Evolutionary conservation across 2,888 invertebrate genomes (phyloP), one percentile per base, ranked within the genome.

Genomic region (Cantharis flavilabris): DNA sequence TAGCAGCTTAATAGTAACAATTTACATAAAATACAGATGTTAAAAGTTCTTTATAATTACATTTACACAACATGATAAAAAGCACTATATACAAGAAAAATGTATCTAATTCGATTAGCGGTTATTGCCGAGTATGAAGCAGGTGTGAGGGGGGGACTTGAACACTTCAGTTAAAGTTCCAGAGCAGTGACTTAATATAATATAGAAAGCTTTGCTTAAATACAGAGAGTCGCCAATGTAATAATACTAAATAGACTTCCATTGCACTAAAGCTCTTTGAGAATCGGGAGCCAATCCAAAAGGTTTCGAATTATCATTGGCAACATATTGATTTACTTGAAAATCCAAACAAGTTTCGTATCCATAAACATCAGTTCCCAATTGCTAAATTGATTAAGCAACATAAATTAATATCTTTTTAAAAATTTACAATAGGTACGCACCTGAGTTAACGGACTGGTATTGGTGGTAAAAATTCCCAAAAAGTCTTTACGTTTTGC

Each of bases 371-470:
- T 95, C 94, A 0, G 90, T 91, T 14, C 94, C 95, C 30, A 97
- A 91, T 94, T 97, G 96, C 94, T 96, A 89, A 75, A 89, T 89
- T 23, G n/a, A 33, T 49, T 1, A n/a, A 16, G 14, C 0, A 20
- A 69, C 10, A 64, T 2, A 76, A 20, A 70, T 69, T 26, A 18
- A 49, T 0, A 67, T 7, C 1, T 16, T 16, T 28, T 62, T n/a
- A 14, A 7, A 70, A 16, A 30, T 30, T 30, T 30, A 3, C 28
- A 30, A 0, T 10, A 30, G 10, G 14, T 67, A 77, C 80, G 86
- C 89, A 95, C 95, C 92, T 95, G 95, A 26, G 97, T 97, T n/a
- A 97, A 89, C 0, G 96, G 95, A 84, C 94, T 96, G 23, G 96
- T 96, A 86, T 97, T 97, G 3, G 96, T 96, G 2, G 97, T 96